Evolutionary conservation across 2,797 vertebrate genomes (phyloP), one percentile per base, ranked within the genome.

Genomic region (Melanotaenia nigrans): DNA sequence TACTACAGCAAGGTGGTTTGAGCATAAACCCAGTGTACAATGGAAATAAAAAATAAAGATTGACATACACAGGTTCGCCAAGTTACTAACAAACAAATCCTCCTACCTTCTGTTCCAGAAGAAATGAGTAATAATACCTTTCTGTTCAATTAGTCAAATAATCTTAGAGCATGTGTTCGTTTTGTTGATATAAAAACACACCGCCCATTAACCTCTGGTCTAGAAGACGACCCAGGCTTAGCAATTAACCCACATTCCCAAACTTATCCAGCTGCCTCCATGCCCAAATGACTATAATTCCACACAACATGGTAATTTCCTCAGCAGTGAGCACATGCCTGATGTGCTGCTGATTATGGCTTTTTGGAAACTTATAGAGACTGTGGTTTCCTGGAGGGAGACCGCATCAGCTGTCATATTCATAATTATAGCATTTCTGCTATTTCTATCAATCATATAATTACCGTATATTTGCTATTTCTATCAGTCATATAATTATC

Each of bases 251-350:
- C 87, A 80, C 88, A 90, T 90, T 91, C 87, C 82, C 84, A 77
- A 87, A 77, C 72, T 56, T 74, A 78, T 85, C 86, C 94, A 90
- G 90, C 91, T 91, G 92, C 87, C 82, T 86, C 68, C 55, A 40
- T 90, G 88, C 87, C 83, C 68, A 90, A 93, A 94, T 90, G 68
- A 93, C 95, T 95, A 92, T 95, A 94, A 95, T 95, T 93, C 90
- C 86, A 87, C 88, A 91, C 85, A 94, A 92, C 87, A 78, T 93
- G 90, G 90, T 89, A 85, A 92, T 94, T 95, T 95, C 87, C 88
- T 54, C 64, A 81, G 92, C 89, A 79, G 83, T 78, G 90, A 89
- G 85, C 89, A 78, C 82, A 90, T 92, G 93, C 85, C 88, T 94
- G 85, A 87, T 89, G 83, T 84, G 90, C 91, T 87, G 89, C 90